phyloP scores from a whole-genome alignment of 2,797 vertebrate species.

The Sebastolobus alascanus region DNA sequence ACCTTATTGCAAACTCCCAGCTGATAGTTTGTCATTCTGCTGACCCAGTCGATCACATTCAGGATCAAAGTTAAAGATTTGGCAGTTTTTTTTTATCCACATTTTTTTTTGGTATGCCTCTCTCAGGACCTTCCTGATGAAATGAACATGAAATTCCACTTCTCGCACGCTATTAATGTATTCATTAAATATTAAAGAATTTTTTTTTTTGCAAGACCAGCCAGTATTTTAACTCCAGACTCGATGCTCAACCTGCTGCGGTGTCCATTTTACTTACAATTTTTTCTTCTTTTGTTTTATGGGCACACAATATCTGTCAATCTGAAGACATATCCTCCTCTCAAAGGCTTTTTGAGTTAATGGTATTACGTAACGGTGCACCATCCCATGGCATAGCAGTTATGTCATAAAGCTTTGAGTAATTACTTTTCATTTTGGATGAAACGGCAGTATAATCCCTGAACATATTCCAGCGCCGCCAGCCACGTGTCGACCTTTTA shows the following conservation, averaged over 20 bases:
- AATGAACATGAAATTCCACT: slow-evolving; percentile 46
- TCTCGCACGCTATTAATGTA: slow-evolving; percentile 15
- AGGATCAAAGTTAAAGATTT: slow-evolving; percentile 22
- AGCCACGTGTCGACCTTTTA: slow-evolving; percentile 25
- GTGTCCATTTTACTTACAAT: background rate
- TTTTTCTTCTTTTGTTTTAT: slow-evolving; percentile 20
- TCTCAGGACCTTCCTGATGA: slow-evolving; percentile 39
- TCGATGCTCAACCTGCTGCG: background rate
- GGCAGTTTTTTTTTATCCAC: background rate
- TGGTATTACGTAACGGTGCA: slow-evolving; percentile 68
- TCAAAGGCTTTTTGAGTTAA: slow-evolving; percentile 55
- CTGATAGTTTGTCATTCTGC: slow-evolving; percentile 2
- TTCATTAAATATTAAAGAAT: slow-evolving; percentile 45
- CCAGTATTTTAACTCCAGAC: slow-evolving; percentile 5
- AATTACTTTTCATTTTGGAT: slow-evolving; percentile 76
- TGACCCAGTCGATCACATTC: background rate
- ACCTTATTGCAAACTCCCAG: slow-evolving; percentile 16
- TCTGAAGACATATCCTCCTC: slow-evolving; percentile 41
- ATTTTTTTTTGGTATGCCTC: background rate
- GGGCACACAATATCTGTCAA: slow-evolving; percentile 26
- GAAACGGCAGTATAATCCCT: slow-evolving; percentile 63
- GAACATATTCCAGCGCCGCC: slow-evolving; percentile 39
- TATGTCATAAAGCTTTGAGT: slow-evolving; percentile 78
- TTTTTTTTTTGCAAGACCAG: background rate
- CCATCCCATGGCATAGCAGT: slow-evolving; percentile 59